Evolutionary conservation across 2,888 invertebrate genomes (phyloP).

Genomic region (Perizoma flavofasciatum): DNA sequence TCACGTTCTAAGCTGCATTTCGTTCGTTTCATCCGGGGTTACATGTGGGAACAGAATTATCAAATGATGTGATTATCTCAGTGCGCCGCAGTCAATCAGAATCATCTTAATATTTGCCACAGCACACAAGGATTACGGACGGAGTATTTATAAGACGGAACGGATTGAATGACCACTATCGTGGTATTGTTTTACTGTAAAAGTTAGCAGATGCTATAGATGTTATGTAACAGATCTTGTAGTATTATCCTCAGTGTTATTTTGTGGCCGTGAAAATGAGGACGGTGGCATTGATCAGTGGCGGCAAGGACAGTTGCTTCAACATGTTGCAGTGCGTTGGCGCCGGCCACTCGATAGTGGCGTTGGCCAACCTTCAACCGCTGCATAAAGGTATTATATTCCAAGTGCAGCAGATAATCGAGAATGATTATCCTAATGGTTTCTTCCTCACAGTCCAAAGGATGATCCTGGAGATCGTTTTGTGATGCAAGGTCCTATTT

Average conservation of each 20-base stretch:
- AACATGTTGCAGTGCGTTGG: constrained; percentile 99
- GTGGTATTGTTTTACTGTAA: constrained; percentile 65
- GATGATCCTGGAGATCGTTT: too few relatives aligned
- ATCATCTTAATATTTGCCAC: too few relatives aligned
- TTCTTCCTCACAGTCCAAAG: too few relatives aligned
- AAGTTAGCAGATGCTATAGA: constrained; percentile 66
- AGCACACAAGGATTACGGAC: too few relatives aligned
- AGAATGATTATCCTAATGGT: constrained; percentile 37
- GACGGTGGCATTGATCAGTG: constrained; percentile 95
- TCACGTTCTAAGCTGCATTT: too few relatives aligned
- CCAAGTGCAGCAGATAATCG: constrained; percentile 44
- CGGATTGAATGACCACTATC: constrained; percentile 37
- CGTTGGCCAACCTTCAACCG: constrained; percentile 97
- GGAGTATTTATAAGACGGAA: too few relatives aligned
- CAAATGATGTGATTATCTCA: too few relatives aligned
- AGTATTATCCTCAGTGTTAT: constrained; percentile 54
- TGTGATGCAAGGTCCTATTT: too few relatives aligned
- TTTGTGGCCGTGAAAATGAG: constrained; percentile 86
- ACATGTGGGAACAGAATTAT: too few relatives aligned
- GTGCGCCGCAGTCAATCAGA: too few relatives aligned
- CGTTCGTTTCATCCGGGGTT: too few relatives aligned
- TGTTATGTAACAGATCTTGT: constrained; percentile 76
- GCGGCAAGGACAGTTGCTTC: constrained; percentile 99
- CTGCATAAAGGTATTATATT: constrained; percentile 86
- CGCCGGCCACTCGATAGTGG: constrained; percentile 97